Percentiles rank a stretch among this genome's conserved stretches.
These are phyloP conservation scores for Meda fulgida DNA, from an alignment of 2,797 vertebrate genomes.

Conservation along the genomic window DNA sequence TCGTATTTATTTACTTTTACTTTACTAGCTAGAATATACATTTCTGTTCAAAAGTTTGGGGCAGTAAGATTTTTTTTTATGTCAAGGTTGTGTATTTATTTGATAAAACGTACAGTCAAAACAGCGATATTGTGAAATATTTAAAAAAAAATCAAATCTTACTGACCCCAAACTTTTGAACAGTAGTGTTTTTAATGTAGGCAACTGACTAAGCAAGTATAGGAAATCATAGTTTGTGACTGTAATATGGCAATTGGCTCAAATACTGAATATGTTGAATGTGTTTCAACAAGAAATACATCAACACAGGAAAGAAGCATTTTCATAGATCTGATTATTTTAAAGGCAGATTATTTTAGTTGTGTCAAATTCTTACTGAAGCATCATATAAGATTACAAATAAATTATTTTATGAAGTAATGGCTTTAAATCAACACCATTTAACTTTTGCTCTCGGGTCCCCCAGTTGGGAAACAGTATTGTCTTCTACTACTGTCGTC, in stretches of 20 bases:
- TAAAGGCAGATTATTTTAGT: background rate
- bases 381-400: background rate
- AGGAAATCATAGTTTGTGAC: background rate
- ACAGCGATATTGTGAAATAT: background rate
- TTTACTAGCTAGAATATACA: background rate
- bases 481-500: too few relatives aligned
- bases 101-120: background rate
- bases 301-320: background rate
- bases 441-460: too few relatives aligned
- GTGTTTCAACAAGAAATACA: background rate
- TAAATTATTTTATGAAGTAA: background rate
- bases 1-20: background rate
- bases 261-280: background rate
- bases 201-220: background rate
- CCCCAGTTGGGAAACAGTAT: too few relatives aligned
- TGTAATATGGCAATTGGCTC: background rate
- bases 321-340: background rate
- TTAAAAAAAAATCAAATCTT: too few relatives aligned
- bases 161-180: background rate
- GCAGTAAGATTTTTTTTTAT: background rate
- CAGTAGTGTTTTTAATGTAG: background rate
- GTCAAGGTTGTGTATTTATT: background rate
- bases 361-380: background rate
- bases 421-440: background rate
- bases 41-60: background rate